Evolutionary conservation across 2,888 invertebrate genomes (phyloP).

Genomic region (Trissoscelio sp.): DNA sequence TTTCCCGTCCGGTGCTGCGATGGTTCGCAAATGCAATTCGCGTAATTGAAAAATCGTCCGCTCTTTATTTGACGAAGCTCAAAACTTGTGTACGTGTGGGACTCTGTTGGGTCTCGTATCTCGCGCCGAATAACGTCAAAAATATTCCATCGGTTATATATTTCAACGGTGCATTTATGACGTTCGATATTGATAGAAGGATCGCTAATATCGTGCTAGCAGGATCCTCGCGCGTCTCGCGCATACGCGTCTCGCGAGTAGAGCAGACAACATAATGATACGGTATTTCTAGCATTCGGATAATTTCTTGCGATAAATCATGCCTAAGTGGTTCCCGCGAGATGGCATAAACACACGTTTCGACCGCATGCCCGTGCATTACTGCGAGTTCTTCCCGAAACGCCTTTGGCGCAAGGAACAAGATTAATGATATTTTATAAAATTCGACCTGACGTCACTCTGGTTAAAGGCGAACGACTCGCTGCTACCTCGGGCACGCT

Average conservation of each 20-base stretch:
- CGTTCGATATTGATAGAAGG: slow-evolving; percentile 67
- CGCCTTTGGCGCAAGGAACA: slow-evolving; percentile 58
- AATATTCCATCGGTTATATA: slow-evolving; percentile 31
- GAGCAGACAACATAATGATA: slow-evolving; percentile 81
- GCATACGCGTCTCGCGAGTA: slow-evolving; percentile 65
- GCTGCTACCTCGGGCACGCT: slow-evolving; percentile 48
- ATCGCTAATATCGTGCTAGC: slow-evolving; percentile 59
- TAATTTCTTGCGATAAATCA: slow-evolving; percentile 83
- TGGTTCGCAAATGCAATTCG: slow-evolving; percentile 47
- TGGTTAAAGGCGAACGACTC: slow-evolving; percentile 58
- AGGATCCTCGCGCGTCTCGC: slow-evolving; percentile 59
- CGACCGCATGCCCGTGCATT: slow-evolving; percentile 72
- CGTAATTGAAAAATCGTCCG: slow-evolving; percentile 53
- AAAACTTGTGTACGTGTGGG: slow-evolving; percentile 21
- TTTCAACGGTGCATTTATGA: slow-evolving; percentile 49
- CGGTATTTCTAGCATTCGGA: slow-evolving; percentile 83
- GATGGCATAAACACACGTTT: slow-evolving; percentile 81
- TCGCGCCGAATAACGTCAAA: slow-evolving; percentile 16
- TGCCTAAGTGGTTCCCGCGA: slow-evolving; percentile 79
- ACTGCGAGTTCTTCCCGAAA: slow-evolving; percentile 67
- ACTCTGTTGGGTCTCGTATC: background rate
- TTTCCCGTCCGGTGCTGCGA: slow-evolving; percentile 29
- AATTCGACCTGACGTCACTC: slow-evolving; percentile 66
- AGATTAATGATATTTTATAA: slow-evolving; percentile 77
- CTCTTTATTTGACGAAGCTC: slow-evolving; percentile 38